A percentile compares a stretch with the other conserved stretches of the same genome.
phyloP scores from a whole-genome alignment of 2,797 vertebrate species.

The Dicrostonyx torquatus region DNA sequence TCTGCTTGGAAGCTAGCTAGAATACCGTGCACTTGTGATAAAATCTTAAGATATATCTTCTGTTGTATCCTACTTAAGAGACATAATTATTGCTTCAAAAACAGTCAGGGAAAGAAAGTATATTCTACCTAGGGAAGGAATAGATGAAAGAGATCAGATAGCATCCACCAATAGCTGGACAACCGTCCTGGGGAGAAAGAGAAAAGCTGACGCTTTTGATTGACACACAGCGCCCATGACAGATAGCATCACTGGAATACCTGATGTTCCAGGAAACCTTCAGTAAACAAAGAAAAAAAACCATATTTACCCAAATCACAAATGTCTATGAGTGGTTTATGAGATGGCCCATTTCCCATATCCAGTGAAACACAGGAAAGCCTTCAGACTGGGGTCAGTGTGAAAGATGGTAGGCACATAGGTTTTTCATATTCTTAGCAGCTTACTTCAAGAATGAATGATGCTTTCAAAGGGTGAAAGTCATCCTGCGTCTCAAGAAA shows the following conservation, averaged over 20 bases:
- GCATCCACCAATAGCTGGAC: not conserved
- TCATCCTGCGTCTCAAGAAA: not conserved
- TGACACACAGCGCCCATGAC: not conserved
- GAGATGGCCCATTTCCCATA: not conserved
- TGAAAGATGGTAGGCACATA: not conserved
- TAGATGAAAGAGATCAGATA: not conserved
- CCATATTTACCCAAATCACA: not conserved
- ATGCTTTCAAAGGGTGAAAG: not conserved
- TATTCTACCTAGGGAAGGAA: not conserved
- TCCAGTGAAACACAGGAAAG: constrained; percentile 5
- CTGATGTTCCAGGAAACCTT: not conserved
- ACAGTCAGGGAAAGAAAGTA: not conserved
- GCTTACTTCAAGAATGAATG: constrained; percentile 33
- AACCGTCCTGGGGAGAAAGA: not conserved
- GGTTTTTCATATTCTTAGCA: not conserved
- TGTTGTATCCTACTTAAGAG: not conserved
- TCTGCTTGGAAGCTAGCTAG: constrained; percentile 1
- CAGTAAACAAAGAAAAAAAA: not conserved
- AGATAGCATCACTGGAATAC: not conserved
- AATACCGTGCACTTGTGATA: not conserved
- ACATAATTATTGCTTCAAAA: not conserved
- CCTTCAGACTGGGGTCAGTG: not conserved
- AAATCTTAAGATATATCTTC: not conserved
- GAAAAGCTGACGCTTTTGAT: not conserved
- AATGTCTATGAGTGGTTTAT: not conserved